Evolutionary conservation across 2,888 invertebrate species (phyloP).

Genomic region (Gandaritis pyraliata): DNA sequence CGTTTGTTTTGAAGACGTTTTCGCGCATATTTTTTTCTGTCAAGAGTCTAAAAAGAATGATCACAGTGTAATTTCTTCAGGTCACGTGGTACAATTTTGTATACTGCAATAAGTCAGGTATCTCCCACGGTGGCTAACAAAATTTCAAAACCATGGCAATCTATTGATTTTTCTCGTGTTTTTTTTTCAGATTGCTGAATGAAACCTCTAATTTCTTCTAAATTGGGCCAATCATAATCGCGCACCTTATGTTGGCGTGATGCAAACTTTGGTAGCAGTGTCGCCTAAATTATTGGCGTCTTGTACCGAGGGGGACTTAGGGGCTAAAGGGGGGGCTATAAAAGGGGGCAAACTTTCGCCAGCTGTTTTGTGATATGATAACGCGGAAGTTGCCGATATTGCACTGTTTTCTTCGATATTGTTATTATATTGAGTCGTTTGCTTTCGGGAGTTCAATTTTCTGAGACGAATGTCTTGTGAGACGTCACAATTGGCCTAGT

Average conservation of each 20-base stretch:
- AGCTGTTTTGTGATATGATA: constrained; percentile 43
- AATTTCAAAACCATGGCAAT: no score
- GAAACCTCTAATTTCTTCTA: neutral
- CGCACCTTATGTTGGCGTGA: constrained; percentile 65
- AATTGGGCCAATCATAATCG: constrained; percentile 41
- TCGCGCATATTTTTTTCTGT: no score
- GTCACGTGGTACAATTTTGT: no score
- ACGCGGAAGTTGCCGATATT: constrained; percentile 35
- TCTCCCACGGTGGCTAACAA: no score
- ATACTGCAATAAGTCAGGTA: no score
- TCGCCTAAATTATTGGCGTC: constrained; percentile 68
- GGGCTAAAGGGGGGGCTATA: constrained; percentile 36
- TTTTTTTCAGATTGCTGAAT: no score
- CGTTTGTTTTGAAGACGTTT: no score
- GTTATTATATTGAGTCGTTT: constrained; percentile 13
- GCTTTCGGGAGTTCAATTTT: constrained; percentile 1
- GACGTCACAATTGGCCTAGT: no score
- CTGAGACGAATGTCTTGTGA: constrained; percentile 2
- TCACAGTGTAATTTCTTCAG: no score
- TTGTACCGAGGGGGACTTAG: constrained; percentile 41
- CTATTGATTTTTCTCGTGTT: no score
- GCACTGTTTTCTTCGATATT: constrained; percentile 35
- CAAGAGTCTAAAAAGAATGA: no score
- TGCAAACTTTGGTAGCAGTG: constrained; percentile 64
- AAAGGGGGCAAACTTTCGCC: constrained; percentile 40